Conservation (phyloP, 2,888 invertebrate genomes). For the Drosophila cyrtoloma region DNA sequence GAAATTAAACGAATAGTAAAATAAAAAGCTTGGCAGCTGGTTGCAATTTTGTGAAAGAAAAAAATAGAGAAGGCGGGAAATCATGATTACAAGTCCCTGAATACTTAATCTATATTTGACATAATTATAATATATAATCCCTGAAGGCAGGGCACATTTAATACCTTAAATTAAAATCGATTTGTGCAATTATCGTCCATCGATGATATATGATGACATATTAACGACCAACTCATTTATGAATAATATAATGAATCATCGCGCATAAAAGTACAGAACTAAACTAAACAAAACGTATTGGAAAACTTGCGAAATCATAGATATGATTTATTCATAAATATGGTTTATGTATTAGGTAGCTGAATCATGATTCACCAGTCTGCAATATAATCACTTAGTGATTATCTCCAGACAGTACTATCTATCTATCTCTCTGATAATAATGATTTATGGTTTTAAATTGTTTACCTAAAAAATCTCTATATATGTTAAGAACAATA, state of each 20-base stretch:
- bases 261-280: not conserved
- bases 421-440: not conserved
- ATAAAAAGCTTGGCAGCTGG: constrained; percentile 53
- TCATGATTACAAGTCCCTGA: not conserved
- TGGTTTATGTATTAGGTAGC: accelerated
- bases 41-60: constrained; percentile 6
- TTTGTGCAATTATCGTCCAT: constrained; percentile 43
- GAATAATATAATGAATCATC: constrained; percentile 34
- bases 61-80: not conserved
- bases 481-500: not conserved
- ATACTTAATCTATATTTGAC: constrained; percentile 56
- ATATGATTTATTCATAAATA: too few relatives aligned
- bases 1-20: constrained; percentile 2
- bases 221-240: constrained; percentile 44
- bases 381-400: not conserved
- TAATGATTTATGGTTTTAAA: not conserved
- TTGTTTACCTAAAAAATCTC: not conserved
- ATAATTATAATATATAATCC: constrained; percentile 61
- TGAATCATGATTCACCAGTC: not conserved
- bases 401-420: not conserved
- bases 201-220: constrained; percentile 27
- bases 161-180: constrained; percentile 62
- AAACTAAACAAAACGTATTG: not conserved
- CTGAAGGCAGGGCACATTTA: constrained; percentile 19
- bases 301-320: constrained; percentile 19